These are phyloP conservation scores for Spisula subtruncata DNA, from an alignment of 2,888 invertebrate genomes.

Conservation along the genomic window DNA sequence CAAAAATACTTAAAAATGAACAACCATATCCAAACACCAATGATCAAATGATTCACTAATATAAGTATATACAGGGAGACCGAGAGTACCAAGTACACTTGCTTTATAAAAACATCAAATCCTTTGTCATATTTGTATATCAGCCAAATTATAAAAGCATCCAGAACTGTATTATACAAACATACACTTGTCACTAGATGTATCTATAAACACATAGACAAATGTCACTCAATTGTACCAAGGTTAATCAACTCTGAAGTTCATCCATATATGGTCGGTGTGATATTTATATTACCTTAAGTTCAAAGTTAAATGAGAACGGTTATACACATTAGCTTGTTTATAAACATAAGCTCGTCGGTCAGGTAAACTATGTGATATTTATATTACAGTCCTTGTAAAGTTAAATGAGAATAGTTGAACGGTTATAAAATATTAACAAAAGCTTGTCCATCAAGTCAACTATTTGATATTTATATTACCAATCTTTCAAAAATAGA, in stretches of 20 bases:
- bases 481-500: too few species aligned
- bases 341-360: too few species aligned
- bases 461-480: too few species aligned
- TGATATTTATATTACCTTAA: constrained; percentile 87
- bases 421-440: too few species aligned
- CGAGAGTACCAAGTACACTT: background rate
- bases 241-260: constrained; percentile 28
- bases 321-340: too few species aligned
- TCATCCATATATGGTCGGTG: constrained; percentile 4
- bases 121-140: constrained; percentile 21
- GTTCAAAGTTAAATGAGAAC: too few species aligned
- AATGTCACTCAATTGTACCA: constrained; percentile 24
- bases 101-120: constrained; percentile 1
- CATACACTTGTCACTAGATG: constrained; percentile 7
- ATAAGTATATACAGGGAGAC: background rate
- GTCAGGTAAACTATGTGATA: too few species aligned
- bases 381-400: too few species aligned
- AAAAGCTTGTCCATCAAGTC: too few species aligned
- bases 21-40: background rate
- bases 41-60: background rate
- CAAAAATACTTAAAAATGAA: background rate
- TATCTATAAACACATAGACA: background rate
- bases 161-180: background rate
- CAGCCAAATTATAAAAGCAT: background rate
- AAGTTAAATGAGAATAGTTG: too few species aligned